These are phyloP conservation scores for Gastrophysa polygoni DNA, from an alignment of 2,888 invertebrate genomes.

Conservation along the genomic window DNA sequence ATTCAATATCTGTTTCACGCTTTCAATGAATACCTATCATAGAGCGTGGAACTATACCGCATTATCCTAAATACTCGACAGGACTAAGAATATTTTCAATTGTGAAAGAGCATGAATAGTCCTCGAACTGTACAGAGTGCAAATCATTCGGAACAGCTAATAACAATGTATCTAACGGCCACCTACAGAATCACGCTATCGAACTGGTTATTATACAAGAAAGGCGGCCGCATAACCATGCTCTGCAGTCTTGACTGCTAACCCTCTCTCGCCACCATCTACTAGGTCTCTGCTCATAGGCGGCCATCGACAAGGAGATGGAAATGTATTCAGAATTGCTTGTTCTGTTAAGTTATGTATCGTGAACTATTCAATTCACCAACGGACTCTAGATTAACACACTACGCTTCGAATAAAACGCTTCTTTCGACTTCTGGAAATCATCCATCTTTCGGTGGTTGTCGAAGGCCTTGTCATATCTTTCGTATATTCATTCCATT, in stretches of 20 bases:
- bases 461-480: no score
- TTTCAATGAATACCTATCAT: conserved; percentile 1
- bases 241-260: conserved; percentile 25
- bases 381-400: no score
- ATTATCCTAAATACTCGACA: conserved; percentile 17
- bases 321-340: background rate
- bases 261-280: conserved; percentile 37
- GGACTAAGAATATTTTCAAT: conserved; percentile 27
- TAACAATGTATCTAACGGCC: conserved; percentile 50
- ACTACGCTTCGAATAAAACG: background rate
- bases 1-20: background rate
- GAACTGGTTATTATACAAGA: conserved; percentile 47
- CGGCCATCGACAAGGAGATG: background rate
- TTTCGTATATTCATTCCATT: no score
- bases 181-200: conserved; percentile 53
- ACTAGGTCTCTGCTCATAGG: conserved; percentile 33
- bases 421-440: no score
- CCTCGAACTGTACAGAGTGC: conserved; percentile 41
- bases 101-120: conserved; percentile 41
- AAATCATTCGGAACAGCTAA: conserved; percentile 49
- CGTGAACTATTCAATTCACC: no score
- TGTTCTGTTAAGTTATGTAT: background rate
- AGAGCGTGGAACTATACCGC: background rate
- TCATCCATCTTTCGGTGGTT: no score
- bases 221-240: conserved; percentile 38